phyloP scores from a whole-genome alignment of 2,113 vertebrate species.

The Archocentrus centrarchus region DNA sequence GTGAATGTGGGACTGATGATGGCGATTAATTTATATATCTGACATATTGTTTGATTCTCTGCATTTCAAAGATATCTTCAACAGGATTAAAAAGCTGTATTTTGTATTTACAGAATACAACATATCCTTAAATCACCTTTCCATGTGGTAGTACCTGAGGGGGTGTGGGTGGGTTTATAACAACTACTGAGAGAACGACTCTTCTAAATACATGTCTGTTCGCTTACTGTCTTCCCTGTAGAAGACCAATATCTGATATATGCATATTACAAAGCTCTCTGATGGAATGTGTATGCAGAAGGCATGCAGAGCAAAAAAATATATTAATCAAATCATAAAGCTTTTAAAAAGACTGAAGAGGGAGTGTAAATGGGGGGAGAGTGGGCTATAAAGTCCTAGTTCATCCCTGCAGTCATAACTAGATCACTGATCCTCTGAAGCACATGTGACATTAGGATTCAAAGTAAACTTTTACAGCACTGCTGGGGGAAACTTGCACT shows the following conservation, averaged over 20 bases:
- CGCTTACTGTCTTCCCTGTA: conserved; percentile 2
- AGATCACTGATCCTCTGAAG: conserved; percentile 29
- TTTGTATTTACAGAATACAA: not conserved
- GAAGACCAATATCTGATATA: conserved; percentile 33
- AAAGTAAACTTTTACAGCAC: conserved; percentile 41
- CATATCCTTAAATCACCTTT: not conserved
- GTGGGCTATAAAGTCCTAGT: conserved; percentile 24
- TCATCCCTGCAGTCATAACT: conserved; percentile 31
- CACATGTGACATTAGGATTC: conserved; percentile 33
- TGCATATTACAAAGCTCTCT: conserved; percentile 15
- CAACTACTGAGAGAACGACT: conserved; percentile 11
- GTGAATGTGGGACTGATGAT: not conserved
- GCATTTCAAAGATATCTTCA: conserved; percentile 3
- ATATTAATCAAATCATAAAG: conserved; percentile 26
- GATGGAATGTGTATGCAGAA: not conserved
- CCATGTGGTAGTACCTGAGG: not conserved
- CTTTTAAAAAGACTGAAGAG: conserved; percentile 18
- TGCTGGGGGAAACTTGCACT: conserved; percentile 14
- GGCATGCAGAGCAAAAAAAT: conserved; percentile 9
- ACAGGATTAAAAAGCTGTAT: not conserved
- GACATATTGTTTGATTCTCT: not conserved
- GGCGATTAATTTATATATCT: not conserved
- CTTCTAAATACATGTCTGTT: conserved; percentile 28
- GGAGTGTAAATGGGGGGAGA: conserved; percentile 20
- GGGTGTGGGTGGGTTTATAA: not conserved